phyloP scores from a whole-genome alignment of 1,140 invertebrate species.

The Diabrotica virgifera region DNA sequence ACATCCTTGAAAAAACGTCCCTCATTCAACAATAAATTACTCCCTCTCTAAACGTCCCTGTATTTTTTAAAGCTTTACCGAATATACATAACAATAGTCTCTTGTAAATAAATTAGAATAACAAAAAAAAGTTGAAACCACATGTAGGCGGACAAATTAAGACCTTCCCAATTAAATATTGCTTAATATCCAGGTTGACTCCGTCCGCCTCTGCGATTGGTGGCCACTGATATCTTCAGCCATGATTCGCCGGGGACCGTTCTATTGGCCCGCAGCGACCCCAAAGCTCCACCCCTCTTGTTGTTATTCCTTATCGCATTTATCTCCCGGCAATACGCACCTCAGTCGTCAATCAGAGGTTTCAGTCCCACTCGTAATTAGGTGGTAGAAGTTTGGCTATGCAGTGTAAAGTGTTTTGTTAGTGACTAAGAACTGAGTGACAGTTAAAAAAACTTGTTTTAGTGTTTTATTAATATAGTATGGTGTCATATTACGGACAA shows the following conservation, averaged over 20 bases:
- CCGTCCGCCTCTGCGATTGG: slow-evolving; percentile 25
- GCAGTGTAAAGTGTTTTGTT: background rate
- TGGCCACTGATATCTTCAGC: slow-evolving; percentile 26
- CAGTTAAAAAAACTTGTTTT: background rate
- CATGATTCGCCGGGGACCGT: slow-evolving; percentile 27
- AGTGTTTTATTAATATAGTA: slow-evolving; percentile 33
- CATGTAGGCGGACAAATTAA: slow-evolving; percentile 15
- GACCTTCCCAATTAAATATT: slow-evolving; percentile 34
- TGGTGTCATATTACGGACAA: slow-evolving; percentile 60
- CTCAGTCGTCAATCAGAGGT: slow-evolving; percentile 17
- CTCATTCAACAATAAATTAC: background rate
- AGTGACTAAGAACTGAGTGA: slow-evolving; percentile 7
- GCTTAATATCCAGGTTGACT: slow-evolving; percentile 27
- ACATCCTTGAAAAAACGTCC: background rate
- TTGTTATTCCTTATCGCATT: slow-evolving; percentile 13
- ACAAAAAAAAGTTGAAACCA: slow-evolving; percentile 24
- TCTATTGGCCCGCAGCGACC: slow-evolving; percentile 26
- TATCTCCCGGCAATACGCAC: slow-evolving; percentile 17
- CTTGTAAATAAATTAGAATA: slow-evolving; percentile 13
- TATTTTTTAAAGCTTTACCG: slow-evolving; percentile 11
- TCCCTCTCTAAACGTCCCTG: background rate
- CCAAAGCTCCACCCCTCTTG: slow-evolving; percentile 12
- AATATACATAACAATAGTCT: slow-evolving; percentile 7
- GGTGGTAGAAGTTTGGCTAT: slow-evolving; percentile 1
- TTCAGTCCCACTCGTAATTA: slow-evolving; percentile 9